A percentile compares a stretch with the other conserved stretches of the same genome.
These are phyloP conservation scores for Tringa solitaria DNA, from an alignment of 2,113 vertebrate species.

Conservation along the genomic window DNA sequence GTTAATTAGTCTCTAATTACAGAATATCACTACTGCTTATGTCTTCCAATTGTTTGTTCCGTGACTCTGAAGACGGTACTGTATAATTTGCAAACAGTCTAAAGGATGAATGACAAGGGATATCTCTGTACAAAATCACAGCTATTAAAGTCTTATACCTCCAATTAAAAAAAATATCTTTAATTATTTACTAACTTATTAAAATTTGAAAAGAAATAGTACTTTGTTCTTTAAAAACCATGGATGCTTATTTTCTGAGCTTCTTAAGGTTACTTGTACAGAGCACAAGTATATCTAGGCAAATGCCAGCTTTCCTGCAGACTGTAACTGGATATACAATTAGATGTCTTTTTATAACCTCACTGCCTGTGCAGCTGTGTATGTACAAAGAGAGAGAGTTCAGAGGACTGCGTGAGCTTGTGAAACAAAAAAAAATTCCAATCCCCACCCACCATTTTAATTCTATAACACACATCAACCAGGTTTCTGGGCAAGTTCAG, in stretches of 20 bases:
- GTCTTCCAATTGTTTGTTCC: constrained; percentile 29
- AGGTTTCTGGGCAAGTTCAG: neutral
- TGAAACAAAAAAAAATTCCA: neutral
- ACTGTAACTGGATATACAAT: neutral
- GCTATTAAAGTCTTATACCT: neutral
- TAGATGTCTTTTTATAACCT: neutral
- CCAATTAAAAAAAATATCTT: neutral
- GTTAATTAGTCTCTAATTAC: constrained; percentile 67
- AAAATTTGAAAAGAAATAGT: neutral
- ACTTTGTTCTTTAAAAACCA: neutral
- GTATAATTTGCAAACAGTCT: neutral
- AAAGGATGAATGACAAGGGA: neutral
- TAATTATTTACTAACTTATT: neutral
- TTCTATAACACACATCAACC: neutral
- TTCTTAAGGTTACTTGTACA: neutral
- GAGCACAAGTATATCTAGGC: neutral
- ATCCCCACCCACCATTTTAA: neutral
- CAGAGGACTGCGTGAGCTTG: neutral
- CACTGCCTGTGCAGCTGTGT: neutral
- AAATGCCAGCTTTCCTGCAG: neutral
- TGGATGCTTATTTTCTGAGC: neutral
- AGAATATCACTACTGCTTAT: constrained; percentile 17
- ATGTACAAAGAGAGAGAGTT: neutral
- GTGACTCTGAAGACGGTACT: neutral
- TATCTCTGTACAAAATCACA: neutral